Conservation (phyloP, 2,888 invertebrate genomes). For the Netelia melanura region DNA sequence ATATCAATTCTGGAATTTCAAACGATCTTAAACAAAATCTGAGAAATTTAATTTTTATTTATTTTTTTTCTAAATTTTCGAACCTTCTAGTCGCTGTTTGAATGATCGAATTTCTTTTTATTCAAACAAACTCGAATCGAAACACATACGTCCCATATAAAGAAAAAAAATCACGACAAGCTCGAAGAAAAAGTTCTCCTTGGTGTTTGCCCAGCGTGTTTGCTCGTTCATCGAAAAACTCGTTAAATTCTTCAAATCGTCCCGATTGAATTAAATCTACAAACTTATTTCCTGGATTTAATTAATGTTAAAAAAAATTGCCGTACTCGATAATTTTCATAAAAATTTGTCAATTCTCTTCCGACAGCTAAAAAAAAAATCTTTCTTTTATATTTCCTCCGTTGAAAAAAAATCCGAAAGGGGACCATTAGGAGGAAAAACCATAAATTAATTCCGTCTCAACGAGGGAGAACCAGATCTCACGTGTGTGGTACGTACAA, state of each 20-base stretch:
- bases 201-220: neutral
- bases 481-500: neutral
- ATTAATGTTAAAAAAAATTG: too few species aligned
- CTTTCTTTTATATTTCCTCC: too few species aligned
- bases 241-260: neutral
- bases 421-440: slow-evolving; percentile 7
- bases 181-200: neutral
- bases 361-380: too few species aligned
- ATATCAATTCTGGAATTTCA: too few species aligned
- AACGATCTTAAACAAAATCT: too few species aligned
- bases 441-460: slow-evolving; percentile 15
- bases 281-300: too few species aligned
- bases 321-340: too few species aligned
- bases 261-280: neutral
- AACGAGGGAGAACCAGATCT: slow-evolving; percentile 6
- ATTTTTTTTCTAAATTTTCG: neutral
- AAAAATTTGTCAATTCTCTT: too few species aligned
- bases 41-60: neutral
- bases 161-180: slow-evolving; percentile 11
- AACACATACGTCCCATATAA: neutral
- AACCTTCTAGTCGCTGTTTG: neutral
- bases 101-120: neutral
- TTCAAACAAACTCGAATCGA: neutral
- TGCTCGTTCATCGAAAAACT: neutral
- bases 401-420: slow-evolving; percentile 9